Base-by-base conservation (phyloP, 2,888 invertebrate genomes). In the Chrysomela aeneicollis region DNA sequence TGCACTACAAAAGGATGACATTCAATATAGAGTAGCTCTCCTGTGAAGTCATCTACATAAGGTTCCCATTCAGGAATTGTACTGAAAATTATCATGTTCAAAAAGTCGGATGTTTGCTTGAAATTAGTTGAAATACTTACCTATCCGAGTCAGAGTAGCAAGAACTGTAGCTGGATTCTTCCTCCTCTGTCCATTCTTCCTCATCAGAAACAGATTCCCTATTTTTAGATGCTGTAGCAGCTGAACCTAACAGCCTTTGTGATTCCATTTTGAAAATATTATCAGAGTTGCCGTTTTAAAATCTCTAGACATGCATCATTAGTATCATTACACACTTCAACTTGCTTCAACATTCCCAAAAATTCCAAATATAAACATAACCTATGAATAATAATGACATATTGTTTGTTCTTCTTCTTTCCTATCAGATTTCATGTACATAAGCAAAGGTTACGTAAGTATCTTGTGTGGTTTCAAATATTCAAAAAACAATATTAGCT, bases 1-100 rank as follows among this genome's bases (percentile, higher is more conserved):
- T 80, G 79, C n/a, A 79, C 78, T 12, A 80, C 86, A 59, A 81
- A 81, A 1, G 83, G 82, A 71, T 82, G 83, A 52, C 86, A 85
- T 79, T 89, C 90, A 21, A 90, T 86, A 75, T 87, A 92, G 55
- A 90, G 85, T 6, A 92, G 81, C 74, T 89, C 89, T 2, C 91
- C 92, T 73, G 89, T 86, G 58, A 70, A 71, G 69, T 87, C 86
- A 57, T 85, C 86, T 2, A 90, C 83, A 76, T 87, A 87, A 1
- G 88, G 85, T 80, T 89, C 89, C 90, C 90, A 90, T 79, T 90
- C 90, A 22, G 88, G 87, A 30, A 88, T 85, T n/a, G 88, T 88
- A 78, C 89, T 89, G 66, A 63, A 78, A 74, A 69, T 18, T 35
- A 21, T 37, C 26, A n/a, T 19, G 18, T 19, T 22, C 9, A 46